Percentiles rank a stretch among this genome's conserved stretches.
These are phyloP conservation scores for Euwallacea fornicatus DNA, from an alignment of 1,140 invertebrate genomes.

Conservation along the genomic window DNA sequence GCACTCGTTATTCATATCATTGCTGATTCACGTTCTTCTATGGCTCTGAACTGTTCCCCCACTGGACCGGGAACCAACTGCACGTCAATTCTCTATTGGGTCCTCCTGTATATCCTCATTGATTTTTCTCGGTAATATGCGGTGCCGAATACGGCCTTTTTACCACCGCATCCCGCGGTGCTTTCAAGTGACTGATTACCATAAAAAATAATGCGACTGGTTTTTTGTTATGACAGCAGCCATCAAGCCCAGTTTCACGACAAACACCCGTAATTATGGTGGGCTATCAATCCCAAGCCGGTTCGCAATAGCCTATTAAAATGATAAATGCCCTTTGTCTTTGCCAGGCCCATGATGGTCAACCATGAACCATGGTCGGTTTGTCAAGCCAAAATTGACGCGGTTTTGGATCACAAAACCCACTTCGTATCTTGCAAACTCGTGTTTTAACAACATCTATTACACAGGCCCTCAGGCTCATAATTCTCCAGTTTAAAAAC, in stretches of 20 bases:
- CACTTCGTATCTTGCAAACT: no score
- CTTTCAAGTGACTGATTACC: constrained; percentile 31
- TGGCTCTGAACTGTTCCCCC: no score
- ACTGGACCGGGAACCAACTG: no score
- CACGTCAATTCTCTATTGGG: no score
- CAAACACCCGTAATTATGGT: constrained; percentile 43
- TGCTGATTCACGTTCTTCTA: no score
- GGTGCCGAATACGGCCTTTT: constrained; percentile 11
- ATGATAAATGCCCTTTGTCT: constrained; percentile 41
- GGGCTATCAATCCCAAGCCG: constrained; percentile 41
- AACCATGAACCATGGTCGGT: constrained; percentile 6
- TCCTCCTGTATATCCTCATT: neutral
- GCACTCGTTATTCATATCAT: no score
- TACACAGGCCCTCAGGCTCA: no score
- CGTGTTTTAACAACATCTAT: no score
- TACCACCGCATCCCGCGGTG: constrained; percentile 19
- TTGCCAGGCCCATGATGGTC: constrained; percentile 13
- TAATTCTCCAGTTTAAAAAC: no score
- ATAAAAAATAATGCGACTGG: constrained; percentile 37
- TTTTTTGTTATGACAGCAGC: constrained; percentile 43
- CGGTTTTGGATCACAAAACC: neutral
- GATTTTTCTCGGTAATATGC: neutral
- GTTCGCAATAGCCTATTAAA: constrained; percentile 45
- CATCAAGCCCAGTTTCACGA: constrained; percentile 42
- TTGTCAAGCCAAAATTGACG: neutral